Conservation (phyloP, 2,113 vertebrate species). For the Theristicus caerulescens region DNA sequence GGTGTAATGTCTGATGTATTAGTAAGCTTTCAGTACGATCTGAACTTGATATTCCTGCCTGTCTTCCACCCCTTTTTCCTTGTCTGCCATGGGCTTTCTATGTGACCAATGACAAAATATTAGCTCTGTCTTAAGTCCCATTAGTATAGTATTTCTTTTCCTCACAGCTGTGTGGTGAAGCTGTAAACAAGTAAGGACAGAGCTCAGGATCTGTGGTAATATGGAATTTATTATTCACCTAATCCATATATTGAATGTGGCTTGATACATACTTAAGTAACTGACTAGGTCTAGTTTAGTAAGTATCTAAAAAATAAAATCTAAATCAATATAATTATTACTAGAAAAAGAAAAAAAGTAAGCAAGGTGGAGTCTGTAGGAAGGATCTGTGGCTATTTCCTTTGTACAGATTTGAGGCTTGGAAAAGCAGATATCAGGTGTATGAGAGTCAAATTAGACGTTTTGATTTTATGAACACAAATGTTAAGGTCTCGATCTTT, state of each 20-base stretch:
- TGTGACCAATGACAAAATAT: neutral
- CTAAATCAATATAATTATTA: neutral
- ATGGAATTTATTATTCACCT: neutral
- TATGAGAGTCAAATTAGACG: neutral
- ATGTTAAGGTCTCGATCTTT: neutral
- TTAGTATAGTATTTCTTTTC: neutral
- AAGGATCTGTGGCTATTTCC: neutral
- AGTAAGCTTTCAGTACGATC: neutral
- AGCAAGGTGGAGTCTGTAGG: neutral
- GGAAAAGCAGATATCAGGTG: neutral
- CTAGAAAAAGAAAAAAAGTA: neutral
- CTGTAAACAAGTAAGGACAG: neutral
- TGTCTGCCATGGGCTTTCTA: neutral
- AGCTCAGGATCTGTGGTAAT: neutral
- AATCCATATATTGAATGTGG: neutral
- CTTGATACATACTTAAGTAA: neutral
- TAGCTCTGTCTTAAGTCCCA: neutral
- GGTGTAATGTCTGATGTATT: neutral
- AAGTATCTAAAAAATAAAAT: neutral
- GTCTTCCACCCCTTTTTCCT: neutral
- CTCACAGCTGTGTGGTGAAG: neutral
- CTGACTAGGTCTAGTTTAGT: neutral
- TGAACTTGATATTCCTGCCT: neutral
- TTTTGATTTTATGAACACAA: neutral
- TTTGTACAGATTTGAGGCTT: neutral